A percentile compares a stretch with the other conserved stretches of the same genome.
Conservation (phyloP, 2,113 vertebrate genomes). For the Otus sunia region DNA sequence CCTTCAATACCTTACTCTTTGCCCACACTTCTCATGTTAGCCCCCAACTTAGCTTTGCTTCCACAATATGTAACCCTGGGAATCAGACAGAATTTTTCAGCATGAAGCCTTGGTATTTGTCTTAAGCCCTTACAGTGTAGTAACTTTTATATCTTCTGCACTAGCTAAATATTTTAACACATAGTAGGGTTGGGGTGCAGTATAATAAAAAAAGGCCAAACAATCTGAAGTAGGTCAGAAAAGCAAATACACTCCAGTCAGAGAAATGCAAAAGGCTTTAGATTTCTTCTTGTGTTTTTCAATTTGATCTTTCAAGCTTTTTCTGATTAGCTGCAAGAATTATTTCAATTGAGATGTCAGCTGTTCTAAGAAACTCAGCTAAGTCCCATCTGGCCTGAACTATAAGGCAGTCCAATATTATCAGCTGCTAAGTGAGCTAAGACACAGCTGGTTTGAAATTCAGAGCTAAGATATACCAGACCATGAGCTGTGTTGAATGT, state of each 20-base stretch:
- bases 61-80: background rate
- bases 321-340: background rate
- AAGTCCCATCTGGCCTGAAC: conserved; percentile 4
- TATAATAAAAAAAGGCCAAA: background rate
- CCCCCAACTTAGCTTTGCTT: background rate
- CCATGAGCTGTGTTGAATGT: background rate
- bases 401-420: background rate
- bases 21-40: background rate
- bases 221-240: background rate
- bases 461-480: background rate
- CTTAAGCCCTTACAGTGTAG: background rate
- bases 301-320: background rate
- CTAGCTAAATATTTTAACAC: background rate
- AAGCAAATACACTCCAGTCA: background rate
- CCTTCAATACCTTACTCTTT: background rate
- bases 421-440: conserved; percentile 34
- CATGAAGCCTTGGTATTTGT: background rate
- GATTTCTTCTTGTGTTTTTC: background rate
- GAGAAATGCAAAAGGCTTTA: background rate
- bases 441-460: conserved; percentile 32
- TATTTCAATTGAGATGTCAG: background rate
- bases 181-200: background rate
- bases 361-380: background rate
- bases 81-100: background rate
- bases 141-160: background rate